These are phyloP conservation scores for Aphidoletes aphidimyza DNA, from an alignment of 2,888 invertebrate species.

Conservation along the genomic window DNA sequence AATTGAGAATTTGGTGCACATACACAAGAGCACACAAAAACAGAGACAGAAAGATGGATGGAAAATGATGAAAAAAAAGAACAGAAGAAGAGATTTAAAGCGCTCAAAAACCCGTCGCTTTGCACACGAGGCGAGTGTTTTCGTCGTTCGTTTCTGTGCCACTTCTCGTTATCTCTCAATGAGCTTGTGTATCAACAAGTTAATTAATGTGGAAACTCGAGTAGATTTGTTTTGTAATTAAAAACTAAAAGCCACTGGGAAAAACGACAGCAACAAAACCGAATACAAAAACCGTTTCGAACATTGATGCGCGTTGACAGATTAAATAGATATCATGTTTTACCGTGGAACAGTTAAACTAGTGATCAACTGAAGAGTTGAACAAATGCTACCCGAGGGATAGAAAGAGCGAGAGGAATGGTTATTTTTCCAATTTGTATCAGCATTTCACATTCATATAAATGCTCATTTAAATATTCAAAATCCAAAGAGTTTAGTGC, in stretches of 20 bases:
- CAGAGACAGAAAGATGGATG: background rate
- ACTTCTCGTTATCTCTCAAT: constrained; percentile 1
- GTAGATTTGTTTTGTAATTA: constrained; percentile 6
- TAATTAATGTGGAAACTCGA: constrained; percentile 31
- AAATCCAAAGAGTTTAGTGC: constrained; percentile 3
- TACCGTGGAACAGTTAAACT: constrained; percentile 17
- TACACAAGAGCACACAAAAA: background rate
- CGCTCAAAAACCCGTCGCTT: background rate
- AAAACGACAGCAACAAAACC: background rate
- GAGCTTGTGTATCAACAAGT: constrained; percentile 42
- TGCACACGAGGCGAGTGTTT: background rate
- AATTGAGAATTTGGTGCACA: background rate
- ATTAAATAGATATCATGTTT: constrained; percentile 32
- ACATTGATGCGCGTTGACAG: background rate
- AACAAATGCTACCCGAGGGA: constrained; percentile 27
- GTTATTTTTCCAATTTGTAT: background rate
- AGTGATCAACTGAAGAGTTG: too few species aligned
- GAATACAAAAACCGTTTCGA: background rate
- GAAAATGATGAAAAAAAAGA: too few species aligned
- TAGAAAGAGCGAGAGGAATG: too few species aligned
- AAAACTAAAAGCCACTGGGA: too few species aligned
- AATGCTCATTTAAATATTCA: constrained; percentile 30
- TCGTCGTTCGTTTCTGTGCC: background rate
- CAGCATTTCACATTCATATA: background rate
- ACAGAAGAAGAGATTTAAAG: background rate